These are phyloP conservation scores for Triplophysa dalaica DNA, from an alignment of 2,113 vertebrate species.

Conservation along the genomic window DNA sequence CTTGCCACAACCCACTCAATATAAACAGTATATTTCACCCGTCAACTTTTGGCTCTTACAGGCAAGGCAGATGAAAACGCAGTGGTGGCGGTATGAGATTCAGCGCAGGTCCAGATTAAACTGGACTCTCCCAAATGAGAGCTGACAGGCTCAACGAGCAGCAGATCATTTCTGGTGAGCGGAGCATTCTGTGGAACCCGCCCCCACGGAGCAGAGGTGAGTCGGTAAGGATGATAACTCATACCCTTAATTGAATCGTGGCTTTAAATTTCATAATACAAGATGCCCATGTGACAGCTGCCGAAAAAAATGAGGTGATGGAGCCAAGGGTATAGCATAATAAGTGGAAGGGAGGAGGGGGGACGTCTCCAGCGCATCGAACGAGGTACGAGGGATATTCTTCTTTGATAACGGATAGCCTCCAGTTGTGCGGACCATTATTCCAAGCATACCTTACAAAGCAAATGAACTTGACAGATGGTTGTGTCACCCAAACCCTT, in stretches of 20 bases:
- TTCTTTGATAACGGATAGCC: constrained; percentile 91
- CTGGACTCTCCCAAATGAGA: constrained; percentile 57
- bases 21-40: constrained; percentile 30
- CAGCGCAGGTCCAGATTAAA: constrained; percentile 51
- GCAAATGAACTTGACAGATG: constrained; percentile 99
- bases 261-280: constrained; percentile 80
- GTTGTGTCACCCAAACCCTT: constrained; percentile 98
- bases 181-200: constrained; percentile 32
- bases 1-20: constrained; percentile 16
- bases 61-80: constrained; percentile 52
- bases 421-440: constrained; percentile 89
- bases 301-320: constrained; percentile 62
- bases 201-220: constrained; percentile 47
- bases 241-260: constrained; percentile 83
- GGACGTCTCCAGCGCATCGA: constrained; percentile 59
- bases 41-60: constrained; percentile 28
- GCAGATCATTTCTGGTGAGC: constrained; percentile 53
- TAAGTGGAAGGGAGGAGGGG: constrained; percentile 68
- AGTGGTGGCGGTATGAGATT: constrained; percentile 48
- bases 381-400: constrained; percentile 71
- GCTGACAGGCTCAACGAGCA: constrained; percentile 58
- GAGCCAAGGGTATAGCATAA: constrained; percentile 69
- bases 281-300: constrained; percentile 73
- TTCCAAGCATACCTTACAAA: constrained; percentile 91
- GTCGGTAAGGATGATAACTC: constrained; percentile 70